Base-by-base conservation (phyloP, 1,140 invertebrate genomes). In the Drosophila elegans region DNA sequence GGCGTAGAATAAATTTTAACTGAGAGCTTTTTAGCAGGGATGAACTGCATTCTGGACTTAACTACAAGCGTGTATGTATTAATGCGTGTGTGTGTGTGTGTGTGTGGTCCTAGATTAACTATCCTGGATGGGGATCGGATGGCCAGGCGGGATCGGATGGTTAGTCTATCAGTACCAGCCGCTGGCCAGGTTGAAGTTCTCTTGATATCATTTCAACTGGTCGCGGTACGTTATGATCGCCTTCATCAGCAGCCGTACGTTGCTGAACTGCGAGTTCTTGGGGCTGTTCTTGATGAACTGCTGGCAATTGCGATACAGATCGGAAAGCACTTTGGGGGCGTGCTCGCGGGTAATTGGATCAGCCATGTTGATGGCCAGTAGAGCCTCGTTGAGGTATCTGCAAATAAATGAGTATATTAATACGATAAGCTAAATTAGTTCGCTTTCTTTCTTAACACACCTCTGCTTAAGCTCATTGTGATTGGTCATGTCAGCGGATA, bases 381-480 rank as follows among this genome's bases (percentile, higher is more conserved):
- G 94, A 3, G 97, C 97, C 89, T 98, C 97, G 90, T 97, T 95
- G 34, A 98, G 93, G 94, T 97, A 98, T 80, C 97, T 98, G 13
- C 6, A 93, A 93, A 79, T 55, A 3, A 36, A 36, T 9, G 9
- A 10, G 55, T 34, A 38, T 25, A 86, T 78, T 80, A 93, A n/a
- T n/a, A 39, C 0, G 12, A 7, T 27, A 36, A 32, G 16, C 16
- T 4, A 3, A 5, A 36, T 7, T 10, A 0, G 1, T 6, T 2
- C 2, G 4, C 1, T 7, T n/a, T 44, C 3, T 9, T 9, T 27
- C 16, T 10, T 29, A 10, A 5, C 25, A 63, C 41, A 98, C 97
- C 95, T 97, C 75, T 97, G 95, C 93, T 98, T 98, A 4, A 98
- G 93, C 79, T 97, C 96, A n/a, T 97, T 97, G 82, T 97, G 95